Base-by-base conservation (phyloP, 2,113 vertebrate species). In the Thunnus maccoyii region DNA sequence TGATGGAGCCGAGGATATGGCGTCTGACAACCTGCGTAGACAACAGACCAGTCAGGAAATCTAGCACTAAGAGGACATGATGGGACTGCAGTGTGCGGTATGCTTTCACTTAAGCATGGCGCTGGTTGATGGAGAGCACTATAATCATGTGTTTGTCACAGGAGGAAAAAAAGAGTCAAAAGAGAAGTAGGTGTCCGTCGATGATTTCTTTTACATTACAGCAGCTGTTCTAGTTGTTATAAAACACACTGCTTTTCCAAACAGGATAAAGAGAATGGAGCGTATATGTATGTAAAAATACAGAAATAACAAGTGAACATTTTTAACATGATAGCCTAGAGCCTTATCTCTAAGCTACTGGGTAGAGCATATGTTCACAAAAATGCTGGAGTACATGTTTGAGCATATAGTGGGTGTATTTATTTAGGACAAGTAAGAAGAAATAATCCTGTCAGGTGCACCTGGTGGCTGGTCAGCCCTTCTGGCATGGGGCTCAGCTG, bases 381-480 rank as follows among this genome's bases (percentile, higher is more conserved):
- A 32, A 66, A 63, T 30, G 48, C 5, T 48, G 18, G 17, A 25
- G 3, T 4, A 17, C 7, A 11, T 57, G 44, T 55, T n/a, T 25
- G 11, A 27, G 17, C 2, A 72, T 22, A 46, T 15, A 36, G 16
- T 1, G 9, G 22, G 13, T 20, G 1, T 16, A 58, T 27, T 64
- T 57, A 62, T 32, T 11, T 22, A 32, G 3, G 17, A n/a, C 27
- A 56, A 11, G 44, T 1, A 14, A 50, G 22, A n/a, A 22, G 6
- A 36, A 48, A 55, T 30, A n/a, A 72, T 7, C 27, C 32, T 47
- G 62, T 48, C 20, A 56, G 72, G 46, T 64, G 75, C 67, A 99
- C 98, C 97, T 99, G 98, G 87, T 98, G 96, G 1, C 94, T 97
- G 90, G 91, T 98, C 74, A 99, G 95, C 54, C 98, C 98, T 2